Evolutionary conservation across 2,888 invertebrate species (phyloP), one percentile per base, ranked within the genome.

Genomic region (Oscheius sp.): DNA sequence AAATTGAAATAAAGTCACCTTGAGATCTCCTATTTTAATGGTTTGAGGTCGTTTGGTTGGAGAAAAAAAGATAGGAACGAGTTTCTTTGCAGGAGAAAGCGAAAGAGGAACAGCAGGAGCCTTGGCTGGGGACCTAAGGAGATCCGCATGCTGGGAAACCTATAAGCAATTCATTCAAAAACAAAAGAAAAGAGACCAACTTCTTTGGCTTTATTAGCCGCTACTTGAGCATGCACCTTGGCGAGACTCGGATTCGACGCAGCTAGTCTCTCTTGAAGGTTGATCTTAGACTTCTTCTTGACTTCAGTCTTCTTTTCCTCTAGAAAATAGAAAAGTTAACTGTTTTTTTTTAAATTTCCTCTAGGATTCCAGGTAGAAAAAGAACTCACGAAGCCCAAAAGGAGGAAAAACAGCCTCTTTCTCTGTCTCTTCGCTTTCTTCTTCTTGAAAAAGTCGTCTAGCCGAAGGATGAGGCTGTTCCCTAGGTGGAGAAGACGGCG

Each of bases 41-140:
- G 66, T 27, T n/a, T 15, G 20, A 8, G 17, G 33, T 48, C 34
- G 4, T 33, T 50, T 50, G 8, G 64, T 17, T 1, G 48, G 48
- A 5, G 48, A 45, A 15, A 27, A 45, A 33, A 48, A 64, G 23
- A 50, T 12, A 17, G 64, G 64, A 48, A 50, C 48, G n/a, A 64
- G 6, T 20, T 46, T 64, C 20, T 64, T 48, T n/a, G 25, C 45
- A 5, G 55, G 55, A 15, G 55, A 55, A 8, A 15, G 15, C 20
- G 55, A n/a, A 2, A 55, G 10, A 0, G 33, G 55, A 29, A 53
- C 5, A 5, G 31, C 8, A 46, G 46, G 12, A 12, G 45, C 31
- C 33, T 66, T 66, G 12, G 27, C 20, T 27, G 66, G 66, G 0
- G 66, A 66, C 33, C 45, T 66, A 17, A 66, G 20, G 20, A 66